Evolutionary conservation across 1,140 invertebrate species (phyloP).

Genomic region (Anastrepha obliqua): DNA sequence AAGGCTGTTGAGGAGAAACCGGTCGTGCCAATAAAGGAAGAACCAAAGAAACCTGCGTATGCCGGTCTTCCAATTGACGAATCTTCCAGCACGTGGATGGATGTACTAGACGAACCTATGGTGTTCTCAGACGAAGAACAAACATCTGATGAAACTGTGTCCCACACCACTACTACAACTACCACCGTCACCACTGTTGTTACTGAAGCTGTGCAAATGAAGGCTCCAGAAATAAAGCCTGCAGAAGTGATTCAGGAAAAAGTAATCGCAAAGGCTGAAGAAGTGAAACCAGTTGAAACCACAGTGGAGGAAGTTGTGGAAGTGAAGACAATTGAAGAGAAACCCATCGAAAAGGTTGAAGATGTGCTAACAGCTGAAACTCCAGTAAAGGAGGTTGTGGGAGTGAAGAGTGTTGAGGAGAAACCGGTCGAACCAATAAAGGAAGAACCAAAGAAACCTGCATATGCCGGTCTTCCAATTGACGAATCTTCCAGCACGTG

Average conservation of each 20-base stretch:
- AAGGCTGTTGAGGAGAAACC: conserved; percentile 31
- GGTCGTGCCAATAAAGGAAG: not conserved
- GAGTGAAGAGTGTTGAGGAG: not conserved
- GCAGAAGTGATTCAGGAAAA: not conserved
- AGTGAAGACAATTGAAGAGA: not conserved
- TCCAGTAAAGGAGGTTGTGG: not conserved
- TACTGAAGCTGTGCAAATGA: conserved; percentile 37
- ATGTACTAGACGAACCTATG: conserved; percentile 75
- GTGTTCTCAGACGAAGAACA: conserved; percentile 61
- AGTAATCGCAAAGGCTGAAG: not conserved
- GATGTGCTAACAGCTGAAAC: not conserved
- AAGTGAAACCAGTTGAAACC: not conserved
- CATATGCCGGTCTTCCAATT: conserved; percentile 74
- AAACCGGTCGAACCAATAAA: conserved; percentile 5
- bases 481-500: conserved; percentile 73
- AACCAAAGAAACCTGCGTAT: conserved; percentile 64
- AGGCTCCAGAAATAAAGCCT: not conserved
- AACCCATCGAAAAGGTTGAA: not conserved
- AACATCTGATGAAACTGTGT: not conserved
- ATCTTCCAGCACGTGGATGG: conserved; percentile 73
- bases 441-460: conserved; percentile 59
- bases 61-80: conserved; percentile 74
- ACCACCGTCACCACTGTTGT: not conserved
- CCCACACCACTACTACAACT: not conserved
- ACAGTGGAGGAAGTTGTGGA: not conserved